A percentile compares a stretch with the other conserved stretches of the same genome.
Conservation (phyloP, 1,140 invertebrate genomes). For the Aphis gossypii region DNA sequence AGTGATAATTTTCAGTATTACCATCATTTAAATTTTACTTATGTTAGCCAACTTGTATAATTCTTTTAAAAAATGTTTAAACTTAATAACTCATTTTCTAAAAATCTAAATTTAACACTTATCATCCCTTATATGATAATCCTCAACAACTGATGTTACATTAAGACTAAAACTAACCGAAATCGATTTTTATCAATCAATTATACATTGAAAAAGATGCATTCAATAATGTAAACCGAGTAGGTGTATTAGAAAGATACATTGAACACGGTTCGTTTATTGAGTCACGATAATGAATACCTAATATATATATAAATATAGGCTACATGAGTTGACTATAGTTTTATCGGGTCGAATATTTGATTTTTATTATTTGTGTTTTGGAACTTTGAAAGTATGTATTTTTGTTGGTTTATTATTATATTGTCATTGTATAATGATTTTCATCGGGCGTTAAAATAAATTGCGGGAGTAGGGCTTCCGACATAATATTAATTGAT, state of each 20-base stretch:
- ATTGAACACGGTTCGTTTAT: background rate
- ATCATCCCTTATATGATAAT: background rate
- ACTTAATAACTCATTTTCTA: background rate
- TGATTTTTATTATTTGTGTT: background rate
- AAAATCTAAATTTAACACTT: background rate
- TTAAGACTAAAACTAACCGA: background rate
- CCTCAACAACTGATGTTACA: background rate
- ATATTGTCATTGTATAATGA: background rate
- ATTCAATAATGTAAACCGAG: background rate
- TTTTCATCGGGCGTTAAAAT: background rate
- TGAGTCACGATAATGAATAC: background rate
- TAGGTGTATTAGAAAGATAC: background rate
- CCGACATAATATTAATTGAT: background rate
- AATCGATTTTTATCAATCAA: background rate
- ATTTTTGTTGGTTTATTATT: background rate
- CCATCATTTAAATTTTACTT: no score
- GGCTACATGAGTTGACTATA: background rate
- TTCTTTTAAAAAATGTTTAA: no score
- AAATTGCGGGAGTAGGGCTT: background rate
- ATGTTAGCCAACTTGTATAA: no score
- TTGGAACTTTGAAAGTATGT: background rate
- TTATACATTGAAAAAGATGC: background rate
- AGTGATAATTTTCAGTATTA: no score
- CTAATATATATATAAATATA: background rate
- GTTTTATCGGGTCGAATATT: background rate